These are phyloP conservation scores for Adelphocoris suturalis DNA, from an alignment of 2,888 invertebrate species.

Conservation along the genomic window DNA sequence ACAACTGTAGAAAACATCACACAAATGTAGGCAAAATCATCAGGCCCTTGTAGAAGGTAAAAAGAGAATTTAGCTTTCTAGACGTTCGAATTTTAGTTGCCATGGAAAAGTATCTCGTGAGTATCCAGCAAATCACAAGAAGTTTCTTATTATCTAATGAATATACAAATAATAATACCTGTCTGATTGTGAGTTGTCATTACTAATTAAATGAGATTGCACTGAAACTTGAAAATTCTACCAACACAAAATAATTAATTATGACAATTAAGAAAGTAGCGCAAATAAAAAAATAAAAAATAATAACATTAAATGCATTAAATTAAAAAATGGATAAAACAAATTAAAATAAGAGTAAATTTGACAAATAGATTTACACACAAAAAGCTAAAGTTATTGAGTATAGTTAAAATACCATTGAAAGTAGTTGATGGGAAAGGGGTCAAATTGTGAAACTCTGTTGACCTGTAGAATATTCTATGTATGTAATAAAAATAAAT, in stretches of 20 bases:
- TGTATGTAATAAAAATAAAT: too few species aligned
- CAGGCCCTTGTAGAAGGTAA: too few species aligned
- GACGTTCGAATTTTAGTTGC: not conserved
- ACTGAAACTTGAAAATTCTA: constrained; percentile 19
- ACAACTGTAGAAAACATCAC: too few species aligned
- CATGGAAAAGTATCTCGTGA: constrained; percentile 36
- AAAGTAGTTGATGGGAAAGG: too few species aligned
- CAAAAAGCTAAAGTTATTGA: too few species aligned
- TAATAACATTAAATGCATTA: not conserved
- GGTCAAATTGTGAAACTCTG: too few species aligned
- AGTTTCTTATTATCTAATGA: not conserved
- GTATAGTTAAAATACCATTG: too few species aligned
- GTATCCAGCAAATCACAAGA: constrained; percentile 49
- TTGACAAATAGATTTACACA: too few species aligned
- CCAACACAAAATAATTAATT: not conserved
- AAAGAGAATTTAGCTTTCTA: too few species aligned
- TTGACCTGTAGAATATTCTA: too few species aligned
- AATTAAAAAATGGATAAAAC: not conserved
- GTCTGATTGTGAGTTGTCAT: constrained; percentile 33
- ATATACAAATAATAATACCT: constrained; percentile 44
- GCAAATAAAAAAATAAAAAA: not conserved
- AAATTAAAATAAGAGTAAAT: too few species aligned
- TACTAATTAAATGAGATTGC: constrained; percentile 40
- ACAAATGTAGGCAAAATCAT: too few species aligned
- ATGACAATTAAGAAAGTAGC: not conserved